Base-by-base conservation (phyloP, 2,888 invertebrate genomes). In the Leucophenga maculata region DNA sequence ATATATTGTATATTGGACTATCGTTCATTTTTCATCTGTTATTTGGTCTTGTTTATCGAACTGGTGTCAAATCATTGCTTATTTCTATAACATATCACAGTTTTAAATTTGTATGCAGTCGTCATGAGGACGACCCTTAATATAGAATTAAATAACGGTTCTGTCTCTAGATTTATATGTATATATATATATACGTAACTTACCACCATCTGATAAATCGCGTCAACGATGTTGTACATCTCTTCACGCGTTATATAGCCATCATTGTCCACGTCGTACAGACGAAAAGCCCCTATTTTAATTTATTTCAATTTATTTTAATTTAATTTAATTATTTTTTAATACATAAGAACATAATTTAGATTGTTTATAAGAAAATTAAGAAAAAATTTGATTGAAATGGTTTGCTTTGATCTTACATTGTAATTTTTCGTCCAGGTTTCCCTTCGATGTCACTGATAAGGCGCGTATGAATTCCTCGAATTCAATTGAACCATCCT, bases 401-500 rank as follows among this genome's bases (percentile, higher is more conserved):
- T 46, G 46, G 46, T 4, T 52, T 68, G 32, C 6, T 18, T 6
- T 16, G 50, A 68, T 94, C 96, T 94, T 91, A 99, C 99, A 99
- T 88, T 98, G 97, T 84, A 99, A 91, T 90, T 99, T 99, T 89
- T 99, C 99, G 88, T 99, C 99, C 83, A 99, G 92, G 89, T 97
- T 98, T 77, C 99, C 99, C 87, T 99, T 92, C 88, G 98, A 98
- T 92, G 99, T 99, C 87, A 99, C 97, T 82, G 98, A 98, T 76
- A 99, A 91, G 73, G 99, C 99, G 89, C 97, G 93, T 88, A 99
- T 99, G 90, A 99, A 99, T 91, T 99, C 99, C 90, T 98, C 97
- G 89, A 99, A 99, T 89, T 98, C 98, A 89, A 99, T 99, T 85
- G 97, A 96, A 76, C 99, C 99, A 89, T 99, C 98, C 98, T 99